Evolutionary conservation across 2,888 invertebrate genomes (phyloP).

Genomic region (Tupiocoris notatus): DNA sequence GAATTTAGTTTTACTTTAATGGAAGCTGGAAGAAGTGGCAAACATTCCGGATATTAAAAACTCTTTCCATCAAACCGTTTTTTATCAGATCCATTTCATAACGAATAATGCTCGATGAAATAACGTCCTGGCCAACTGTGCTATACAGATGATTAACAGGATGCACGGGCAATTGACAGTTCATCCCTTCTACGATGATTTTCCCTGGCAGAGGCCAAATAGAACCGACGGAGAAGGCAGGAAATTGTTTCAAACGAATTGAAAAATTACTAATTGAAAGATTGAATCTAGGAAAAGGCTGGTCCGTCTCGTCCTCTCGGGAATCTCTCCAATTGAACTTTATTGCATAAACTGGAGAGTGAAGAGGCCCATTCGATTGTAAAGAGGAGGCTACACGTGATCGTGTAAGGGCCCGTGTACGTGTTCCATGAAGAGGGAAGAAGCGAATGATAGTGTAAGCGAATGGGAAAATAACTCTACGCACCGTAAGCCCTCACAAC

Average conservation of each 20-base stretch:
- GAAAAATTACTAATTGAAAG: conserved; percentile 49
- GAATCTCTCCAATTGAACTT: conserved; percentile 49
- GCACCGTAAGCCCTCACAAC: too few relatives aligned
- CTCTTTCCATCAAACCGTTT: too few relatives aligned
- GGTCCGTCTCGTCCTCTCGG: conserved; percentile 12
- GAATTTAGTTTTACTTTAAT: too few relatives aligned
- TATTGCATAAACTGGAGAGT: conserved; percentile 49
- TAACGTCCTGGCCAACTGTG: background rate
- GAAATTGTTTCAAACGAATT: conserved; percentile 48
- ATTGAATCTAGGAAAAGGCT: conserved; percentile 47
- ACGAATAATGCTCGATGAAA: too few relatives aligned
- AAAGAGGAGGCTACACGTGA: too few relatives aligned
- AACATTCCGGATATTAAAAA: too few relatives aligned
- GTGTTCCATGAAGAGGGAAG: conserved; percentile 1
- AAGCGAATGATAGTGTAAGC: background rate
- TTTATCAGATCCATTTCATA: too few relatives aligned
- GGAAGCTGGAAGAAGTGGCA: too few relatives aligned
- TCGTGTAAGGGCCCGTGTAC: conserved; percentile 10
- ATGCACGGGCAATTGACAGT: conserved; percentile 31
- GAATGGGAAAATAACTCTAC: background rate
- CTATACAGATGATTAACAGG: conserved; percentile 11
- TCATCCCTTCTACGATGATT: conserved; percentile 24
- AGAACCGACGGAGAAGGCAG: conserved; percentile 14
- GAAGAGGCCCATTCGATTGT: background rate
- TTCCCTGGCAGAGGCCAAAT: conserved; percentile 20